Percentiles rank a stretch among this genome's conserved stretches.
These are phyloP conservation scores for Ganaspis brasiliensis DNA, from an alignment of 2,888 invertebrate species.

Conservation along the genomic window DNA sequence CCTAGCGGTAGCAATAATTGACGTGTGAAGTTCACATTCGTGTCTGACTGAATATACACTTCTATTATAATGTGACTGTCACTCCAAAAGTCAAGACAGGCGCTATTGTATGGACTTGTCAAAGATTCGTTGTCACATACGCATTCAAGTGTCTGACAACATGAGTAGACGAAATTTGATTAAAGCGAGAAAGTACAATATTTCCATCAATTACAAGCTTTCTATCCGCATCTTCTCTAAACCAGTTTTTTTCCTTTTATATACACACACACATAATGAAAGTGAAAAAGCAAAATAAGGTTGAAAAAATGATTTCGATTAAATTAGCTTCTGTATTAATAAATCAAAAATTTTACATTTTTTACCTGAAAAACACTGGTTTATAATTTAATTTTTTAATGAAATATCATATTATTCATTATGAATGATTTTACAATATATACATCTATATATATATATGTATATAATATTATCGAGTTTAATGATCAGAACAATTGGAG, in stretches of 20 bases:
- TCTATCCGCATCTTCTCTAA: slow-evolving; percentile 45
- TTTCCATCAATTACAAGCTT: slow-evolving; percentile 46
- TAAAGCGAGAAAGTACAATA: slow-evolving; percentile 42
- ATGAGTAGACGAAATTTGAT: slow-evolving; percentile 46
- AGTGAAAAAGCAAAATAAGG: not conserved
- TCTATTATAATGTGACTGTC: slow-evolving; percentile 29
- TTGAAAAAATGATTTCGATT: not conserved
- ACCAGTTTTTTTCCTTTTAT: slow-evolving; percentile 37
- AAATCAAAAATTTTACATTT: no score
- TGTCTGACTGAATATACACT: slow-evolving; percentile 65
- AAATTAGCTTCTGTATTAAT: no score
- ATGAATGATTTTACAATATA: not conserved
- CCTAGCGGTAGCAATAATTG: slow-evolving; percentile 68
- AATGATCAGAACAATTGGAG: no score
- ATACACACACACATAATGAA: slow-evolving; percentile 44
- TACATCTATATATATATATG: no score
- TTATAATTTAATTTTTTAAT: not conserved
- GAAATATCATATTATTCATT: not conserved
- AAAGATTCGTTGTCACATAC: slow-evolving; percentile 17
- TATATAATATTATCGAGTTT: no score
- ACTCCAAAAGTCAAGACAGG: slow-evolving; percentile 21
- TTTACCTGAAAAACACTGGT: not conserved
- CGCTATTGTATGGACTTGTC: slow-evolving; percentile 21
- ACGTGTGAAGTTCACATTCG: slow-evolving; percentile 76
- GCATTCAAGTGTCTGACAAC: not conserved